Base-by-base conservation (phyloP, 2,797 vertebrate species). In the Amblyopsis hoosieri region DNA sequence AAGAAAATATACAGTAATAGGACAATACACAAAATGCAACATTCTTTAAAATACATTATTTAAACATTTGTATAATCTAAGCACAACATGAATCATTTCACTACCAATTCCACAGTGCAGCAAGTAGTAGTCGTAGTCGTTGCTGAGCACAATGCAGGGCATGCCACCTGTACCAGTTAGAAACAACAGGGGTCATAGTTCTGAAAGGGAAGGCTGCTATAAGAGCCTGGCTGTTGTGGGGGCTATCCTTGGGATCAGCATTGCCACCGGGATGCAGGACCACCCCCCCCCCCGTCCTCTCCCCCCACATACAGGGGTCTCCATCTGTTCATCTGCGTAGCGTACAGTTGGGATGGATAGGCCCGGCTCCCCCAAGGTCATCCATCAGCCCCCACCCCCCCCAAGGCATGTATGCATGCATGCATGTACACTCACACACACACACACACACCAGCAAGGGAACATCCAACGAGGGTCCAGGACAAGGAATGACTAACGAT, bases 181-280 rank as follows among this genome's bases (percentile, higher is more conserved):
- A 75, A 78, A 82, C 78, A n/a, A n/a, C n/a, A n/a, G 80, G 65
- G 63, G 69, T 77, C 57, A 19, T 57, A 45, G 58, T 68, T 81
- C 73, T 33, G 71, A 74, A 57, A 54, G 33, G 61, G 60, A 42
- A 60, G 54, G 46, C 45, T 46, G 59, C 45, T 15, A 76, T 75
- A 71, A 75, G 75, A 69, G 66, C 56, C 37, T 17, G 64, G 45
- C 62, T 65, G 15, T 70, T 54, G 46, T 33, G 65, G 66, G 63
- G 72, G 71, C 72, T 70, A 72, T 75, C 62, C 52, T 51, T 15
- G 3, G 54, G 59, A 74, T 57, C 60, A 72, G 65, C 49, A 67
- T 59, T 57, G 65, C 60, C 6, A 15, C 15, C 45, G 33, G 8
- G 8, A 2, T 2, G 12, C 15, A 53, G 15, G 8, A 29, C 17